Evolutionary conservation across 35 echinoderm and acorn worm genomes (phyloP), one percentile per base, ranked within the genome.

Genomic region (Diadema setosum): DNA sequence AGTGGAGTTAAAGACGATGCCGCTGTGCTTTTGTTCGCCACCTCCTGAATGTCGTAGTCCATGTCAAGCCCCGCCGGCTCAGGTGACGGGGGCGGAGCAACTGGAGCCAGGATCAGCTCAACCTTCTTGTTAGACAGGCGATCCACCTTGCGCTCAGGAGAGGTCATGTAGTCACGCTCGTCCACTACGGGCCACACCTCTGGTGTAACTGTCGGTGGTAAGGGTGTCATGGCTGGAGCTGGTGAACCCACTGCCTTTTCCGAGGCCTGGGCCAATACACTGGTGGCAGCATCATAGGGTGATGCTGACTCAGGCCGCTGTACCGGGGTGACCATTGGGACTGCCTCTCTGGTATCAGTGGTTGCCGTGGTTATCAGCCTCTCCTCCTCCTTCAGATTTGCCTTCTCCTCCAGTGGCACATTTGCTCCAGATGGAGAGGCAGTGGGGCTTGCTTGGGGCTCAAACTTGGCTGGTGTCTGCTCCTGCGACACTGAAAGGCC

Each of bases 151-250:
- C 61, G 45, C 15, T 93, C 91, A 2, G 91, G 91, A 9, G 85
- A 83, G 2, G 82, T 75, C 52, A 92, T 40, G 46, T 93, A 93
- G 17, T 75, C 84, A 60, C 86, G 88, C 46, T 93, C 91, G 59
- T 93, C 85, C 5, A 93, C 81, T 45, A 88, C 59, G 45, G 91
- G 91, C 91, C 91, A 93, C 33, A 73, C 39, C 52, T 93, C 91
- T 16, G 85, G 91, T 17, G 73, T 87, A 7, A 58, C 50, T 27
- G 45, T 23, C 3, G 63, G 7, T 31, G 63, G 34, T 16, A 43
- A 27, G 16, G 75, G 75, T 27, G 57, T 82, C n/a, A 76, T 33
- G 29, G 46, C 40, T 25, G 85, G 42, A 32, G 80, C 58, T 74
- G 31, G 64, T 40, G 48, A 83, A 39, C 25, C 82, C 45, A 59